Percentiles rank a stretch among this genome's conserved stretches.
These are phyloP conservation scores for Altica lythri DNA, from an alignment of 2,888 invertebrate genomes.

Conservation along the genomic window DNA sequence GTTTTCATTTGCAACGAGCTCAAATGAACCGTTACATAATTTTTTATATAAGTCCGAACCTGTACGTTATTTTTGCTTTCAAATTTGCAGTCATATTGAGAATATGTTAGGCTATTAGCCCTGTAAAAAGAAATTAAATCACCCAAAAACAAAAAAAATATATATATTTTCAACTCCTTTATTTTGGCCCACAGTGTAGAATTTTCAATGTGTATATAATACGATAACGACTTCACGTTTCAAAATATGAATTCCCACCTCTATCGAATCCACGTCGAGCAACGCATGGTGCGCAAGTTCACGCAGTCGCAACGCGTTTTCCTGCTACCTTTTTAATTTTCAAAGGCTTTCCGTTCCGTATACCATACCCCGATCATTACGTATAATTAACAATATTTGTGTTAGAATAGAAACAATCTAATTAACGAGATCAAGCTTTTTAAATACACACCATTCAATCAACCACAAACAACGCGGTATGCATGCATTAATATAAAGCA, in stretches of 20 bases:
- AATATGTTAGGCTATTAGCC: too few species aligned
- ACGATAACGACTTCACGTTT: background rate
- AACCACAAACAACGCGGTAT: background rate
- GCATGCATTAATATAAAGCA: too few species aligned
- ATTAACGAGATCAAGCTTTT: conserved; percentile 17
- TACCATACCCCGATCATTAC: conserved; percentile 25
- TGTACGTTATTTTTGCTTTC: too few species aligned
- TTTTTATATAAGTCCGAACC: too few species aligned
- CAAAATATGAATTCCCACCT: background rate
- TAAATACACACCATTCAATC: conserved; percentile 5
- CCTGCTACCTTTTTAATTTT: conserved; percentile 37
- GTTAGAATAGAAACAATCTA: conserved; percentile 23
- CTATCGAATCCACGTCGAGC: background rate
- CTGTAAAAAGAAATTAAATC: too few species aligned
- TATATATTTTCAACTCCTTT: too few species aligned
- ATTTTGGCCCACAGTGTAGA: too few species aligned
- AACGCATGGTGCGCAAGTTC: conserved; percentile 31
- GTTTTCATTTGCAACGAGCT: too few species aligned
- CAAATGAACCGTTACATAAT: too few species aligned
- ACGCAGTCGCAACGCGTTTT: conserved; percentile 32
- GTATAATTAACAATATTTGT: conserved; percentile 31
- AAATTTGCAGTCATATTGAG: too few species aligned
- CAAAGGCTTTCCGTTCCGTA: conserved; percentile 21
- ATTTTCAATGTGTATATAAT: too few species aligned
- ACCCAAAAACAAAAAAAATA: too few species aligned